Evolutionary conservation across 2,113 vertebrate genomes (phyloP).

Genomic region (Charina bottae): DNA sequence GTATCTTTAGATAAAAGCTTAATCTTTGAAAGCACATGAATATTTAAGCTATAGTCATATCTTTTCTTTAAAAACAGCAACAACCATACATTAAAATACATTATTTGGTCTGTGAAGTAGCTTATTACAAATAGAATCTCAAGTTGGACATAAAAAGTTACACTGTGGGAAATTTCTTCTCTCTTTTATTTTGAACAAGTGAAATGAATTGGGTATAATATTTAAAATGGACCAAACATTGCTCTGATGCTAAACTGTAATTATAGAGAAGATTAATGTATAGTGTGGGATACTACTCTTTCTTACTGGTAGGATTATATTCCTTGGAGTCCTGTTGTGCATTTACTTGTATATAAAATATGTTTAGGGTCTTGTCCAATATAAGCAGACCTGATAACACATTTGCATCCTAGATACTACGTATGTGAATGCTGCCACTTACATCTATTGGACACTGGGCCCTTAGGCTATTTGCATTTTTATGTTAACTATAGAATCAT

Average conservation of each 20-base stretch:
- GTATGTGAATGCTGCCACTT: not conserved
- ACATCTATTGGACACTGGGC: not conserved
- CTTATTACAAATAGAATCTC: not conserved
- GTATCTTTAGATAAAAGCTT: not conserved
- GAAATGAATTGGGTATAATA: not conserved
- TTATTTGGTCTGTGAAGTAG: not conserved
- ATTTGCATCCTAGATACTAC: not conserved
- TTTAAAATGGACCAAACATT: not conserved
- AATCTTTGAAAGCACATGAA: not conserved
- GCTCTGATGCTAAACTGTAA: not conserved
- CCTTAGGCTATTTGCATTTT: too few relatives aligned
- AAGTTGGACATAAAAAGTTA: not conserved
- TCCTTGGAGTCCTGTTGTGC: not conserved
- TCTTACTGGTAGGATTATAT: not conserved
- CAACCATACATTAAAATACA: not conserved
- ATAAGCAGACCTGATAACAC: not conserved
- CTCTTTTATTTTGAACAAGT: not conserved
- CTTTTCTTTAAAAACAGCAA: not conserved
- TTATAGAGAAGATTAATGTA: not conserved
- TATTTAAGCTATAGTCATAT: not conserved
- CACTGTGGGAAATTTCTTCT: not conserved
- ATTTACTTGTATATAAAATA: not conserved
- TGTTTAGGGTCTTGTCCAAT: not conserved
- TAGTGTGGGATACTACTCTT: not conserved
- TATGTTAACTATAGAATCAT: too few relatives aligned